Evolutionary conservation across 2,113 vertebrate species (phyloP).

Genomic region (Melierax canorus): DNA sequence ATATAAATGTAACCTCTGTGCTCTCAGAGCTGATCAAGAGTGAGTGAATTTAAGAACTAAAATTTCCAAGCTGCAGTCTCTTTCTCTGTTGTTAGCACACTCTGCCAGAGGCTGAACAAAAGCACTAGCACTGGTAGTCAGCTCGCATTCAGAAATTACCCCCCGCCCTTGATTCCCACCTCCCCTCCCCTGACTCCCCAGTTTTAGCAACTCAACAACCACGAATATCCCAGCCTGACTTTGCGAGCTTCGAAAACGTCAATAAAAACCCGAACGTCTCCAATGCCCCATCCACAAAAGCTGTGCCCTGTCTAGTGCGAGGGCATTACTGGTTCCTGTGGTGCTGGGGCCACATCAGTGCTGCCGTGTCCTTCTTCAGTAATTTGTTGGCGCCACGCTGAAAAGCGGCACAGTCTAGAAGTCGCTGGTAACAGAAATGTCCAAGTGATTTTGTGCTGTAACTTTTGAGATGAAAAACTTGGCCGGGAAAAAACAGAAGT

Average conservation of each 20-base stretch:
- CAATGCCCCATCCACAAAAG: not conserved
- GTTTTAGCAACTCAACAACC: not conserved
- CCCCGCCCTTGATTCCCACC: not conserved
- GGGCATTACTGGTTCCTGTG: not conserved
- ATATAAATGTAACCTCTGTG: slow-evolving; percentile 48
- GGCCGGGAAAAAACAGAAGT: not conserved
- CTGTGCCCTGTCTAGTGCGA: not conserved
- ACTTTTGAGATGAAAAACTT: slow-evolving; percentile 10
- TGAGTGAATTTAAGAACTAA: slow-evolving; percentile 1
- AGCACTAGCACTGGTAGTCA: not conserved
- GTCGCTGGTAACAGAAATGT: not conserved
- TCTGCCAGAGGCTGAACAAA: not conserved
- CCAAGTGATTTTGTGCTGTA: slow-evolving; percentile 31
- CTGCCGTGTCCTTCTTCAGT: not conserved
- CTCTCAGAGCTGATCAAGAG: not conserved
- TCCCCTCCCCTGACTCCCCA: not conserved
- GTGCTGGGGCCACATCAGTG: not conserved
- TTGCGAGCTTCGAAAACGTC: not conserved
- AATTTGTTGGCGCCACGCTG: accelerated
- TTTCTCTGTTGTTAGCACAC: not conserved
- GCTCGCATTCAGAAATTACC: not conserved
- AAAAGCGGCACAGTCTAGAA: not conserved
- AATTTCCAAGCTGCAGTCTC: not conserved
- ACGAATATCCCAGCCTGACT: not conserved
- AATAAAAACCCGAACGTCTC: accelerated